Conservation (phyloP, 2,888 invertebrate species). For the Tillus elongatus region DNA sequence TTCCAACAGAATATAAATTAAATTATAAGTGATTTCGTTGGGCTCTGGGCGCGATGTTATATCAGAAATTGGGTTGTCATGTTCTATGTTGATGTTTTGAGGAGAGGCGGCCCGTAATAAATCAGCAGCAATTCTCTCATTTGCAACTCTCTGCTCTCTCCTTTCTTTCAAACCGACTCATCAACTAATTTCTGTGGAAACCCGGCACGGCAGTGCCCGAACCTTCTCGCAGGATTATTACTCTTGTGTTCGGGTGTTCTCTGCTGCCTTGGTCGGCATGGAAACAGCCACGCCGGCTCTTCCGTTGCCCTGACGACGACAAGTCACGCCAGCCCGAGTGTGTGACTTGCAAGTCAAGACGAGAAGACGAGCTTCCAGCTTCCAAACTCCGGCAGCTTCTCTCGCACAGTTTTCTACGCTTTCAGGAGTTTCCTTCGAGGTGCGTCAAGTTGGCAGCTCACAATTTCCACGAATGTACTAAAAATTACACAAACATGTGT, state of each 20-base stretch:
- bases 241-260: slow-evolving; percentile 17
- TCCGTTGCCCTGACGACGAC: slow-evolving; percentile 30
- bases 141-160: slow-evolving; percentile 7
- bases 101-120: slow-evolving; percentile 3
- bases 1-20: too few relatives aligned
- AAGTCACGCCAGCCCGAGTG: slow-evolving; percentile 24
- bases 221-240: slow-evolving; percentile 9
- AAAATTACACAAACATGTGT: too few relatives aligned
- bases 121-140: slow-evolving; percentile 5
- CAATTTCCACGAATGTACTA: too few relatives aligned
- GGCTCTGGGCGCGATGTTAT: too few relatives aligned
- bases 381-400: neutral
- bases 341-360: slow-evolving; percentile 38
- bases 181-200: slow-evolving; percentile 8
- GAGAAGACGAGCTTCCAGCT: slow-evolving; percentile 15
- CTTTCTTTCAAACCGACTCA: slow-evolving; percentile 8
- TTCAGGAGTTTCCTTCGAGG: neutral
- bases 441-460: too few relatives aligned
- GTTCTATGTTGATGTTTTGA: neutral
- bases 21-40: too few relatives aligned
- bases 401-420: neutral
- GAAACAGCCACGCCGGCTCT: slow-evolving; percentile 34
- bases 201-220: neutral
- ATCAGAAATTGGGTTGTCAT: slow-evolving; percentile 2
- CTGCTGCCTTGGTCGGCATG: slow-evolving; percentile 26